Base-by-base conservation (phyloP, 2,113 vertebrate genomes). In the Pachycephala philippinensis region DNA sequence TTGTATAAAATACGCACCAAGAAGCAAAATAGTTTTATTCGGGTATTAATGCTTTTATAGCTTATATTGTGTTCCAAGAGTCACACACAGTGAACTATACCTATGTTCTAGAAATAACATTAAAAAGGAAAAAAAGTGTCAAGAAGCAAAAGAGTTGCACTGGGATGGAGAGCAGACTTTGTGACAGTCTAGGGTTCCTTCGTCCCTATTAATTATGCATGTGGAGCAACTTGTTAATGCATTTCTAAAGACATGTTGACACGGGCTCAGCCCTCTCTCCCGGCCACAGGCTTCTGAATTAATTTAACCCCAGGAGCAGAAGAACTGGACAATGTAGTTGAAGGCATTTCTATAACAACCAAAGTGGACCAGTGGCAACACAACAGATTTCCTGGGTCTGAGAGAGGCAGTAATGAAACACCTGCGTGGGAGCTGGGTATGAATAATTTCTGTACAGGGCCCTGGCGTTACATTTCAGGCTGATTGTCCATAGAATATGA, bases 401-500 rank as follows among this genome's bases (percentile, higher is more conserved):
- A 4, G 37, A 61, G 86, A 56, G 59, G 66, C n/a, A 47, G 97
- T 83, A 95, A 96, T 19, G 89, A 50, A 26, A 95, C 84, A 96
- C 92, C 89, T n/a, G 63, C 18, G 4, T 28, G 56, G 87, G 39
- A 85, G 54, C 54, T 87, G 8, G 5, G 64, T 93, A 93, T 97
- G 84, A 97, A 96, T 97, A 96, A 97, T 96, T 97, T 90, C 96
- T 97, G 68, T 35, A 13, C 72, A 71, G 79, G 56, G 66, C 75
- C 37, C 63, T 81, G 89, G 97, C 13, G 1, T 96, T 96, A 52
- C 76, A 59, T 97, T 96, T 96, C 97, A 97, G 89, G n/a, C 40
- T 47, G 71, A 93, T 95, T 95, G 94, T 79, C 69, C 53, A 0
- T 65, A 89, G 92, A 93, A 82, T 89, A 91, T 83, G 56, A 95